Conservation (phyloP, 2,888 invertebrate species). For the Drosophila melanosoma region DNA sequence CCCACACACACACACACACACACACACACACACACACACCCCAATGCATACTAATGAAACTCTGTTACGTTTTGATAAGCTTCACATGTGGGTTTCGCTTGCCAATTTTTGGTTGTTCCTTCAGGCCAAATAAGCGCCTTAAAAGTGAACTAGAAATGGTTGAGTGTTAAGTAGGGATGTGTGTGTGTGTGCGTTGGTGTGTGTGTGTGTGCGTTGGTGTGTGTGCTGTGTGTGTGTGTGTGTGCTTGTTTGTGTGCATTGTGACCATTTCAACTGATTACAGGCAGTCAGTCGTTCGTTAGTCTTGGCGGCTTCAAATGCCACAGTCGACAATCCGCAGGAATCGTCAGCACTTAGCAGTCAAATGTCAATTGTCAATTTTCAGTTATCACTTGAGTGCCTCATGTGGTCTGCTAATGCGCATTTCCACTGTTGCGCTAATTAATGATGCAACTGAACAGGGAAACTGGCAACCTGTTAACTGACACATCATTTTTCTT, state of each 20-base stretch:
- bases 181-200: neutral
- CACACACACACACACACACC: conserved; percentile 1
- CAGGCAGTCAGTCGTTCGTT: conserved; percentile 24
- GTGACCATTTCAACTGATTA: conserved; percentile 42
- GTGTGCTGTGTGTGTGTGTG: conserved; percentile 6
- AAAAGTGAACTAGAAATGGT: conserved; percentile 28
- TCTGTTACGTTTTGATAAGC: conserved; percentile 61
- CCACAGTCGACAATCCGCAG: neutral
- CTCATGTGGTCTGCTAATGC: conserved; percentile 62
- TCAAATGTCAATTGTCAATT: conserved; percentile 66
- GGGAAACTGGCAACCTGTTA: conserved; percentile 41
- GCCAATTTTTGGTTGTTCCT: conserved; percentile 35
- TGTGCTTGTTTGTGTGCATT: conserved; percentile 9
- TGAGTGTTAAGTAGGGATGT: neutral
- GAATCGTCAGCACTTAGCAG: conserved; percentile 52
- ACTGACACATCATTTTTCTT: conserved; percentile 17
- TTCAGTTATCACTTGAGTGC: conserved; percentile 68
- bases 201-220: conserved; percentile 4
- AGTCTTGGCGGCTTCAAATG: conserved; percentile 2
- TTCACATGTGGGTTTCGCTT: conserved; percentile 28
- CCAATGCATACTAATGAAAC: conserved; percentile 50
- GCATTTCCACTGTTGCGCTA: conserved; percentile 60
- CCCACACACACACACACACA: conserved; percentile 12
- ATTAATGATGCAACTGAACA: conserved; percentile 61
- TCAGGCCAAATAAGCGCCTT: conserved; percentile 65